Percentiles rank a stretch among this genome's conserved stretches.
phyloP scores from a whole-genome alignment of 1,140 invertebrate genomes.

The Gyrodactylus salaris region DNA sequence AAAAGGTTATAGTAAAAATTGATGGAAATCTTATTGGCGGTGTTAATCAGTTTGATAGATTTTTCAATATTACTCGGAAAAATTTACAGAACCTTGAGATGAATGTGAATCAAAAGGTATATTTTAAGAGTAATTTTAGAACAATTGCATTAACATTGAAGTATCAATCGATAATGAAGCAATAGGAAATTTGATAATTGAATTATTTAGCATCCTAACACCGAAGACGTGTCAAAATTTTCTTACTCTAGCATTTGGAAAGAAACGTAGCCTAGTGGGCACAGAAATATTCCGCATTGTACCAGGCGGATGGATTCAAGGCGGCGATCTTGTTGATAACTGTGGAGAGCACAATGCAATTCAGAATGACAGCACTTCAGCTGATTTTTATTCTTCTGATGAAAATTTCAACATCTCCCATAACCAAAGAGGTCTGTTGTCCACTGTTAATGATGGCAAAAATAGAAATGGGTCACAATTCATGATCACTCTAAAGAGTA shows the following conservation, averaged over 20 bases:
- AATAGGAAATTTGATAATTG: not conserved
- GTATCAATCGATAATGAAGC: not conserved
- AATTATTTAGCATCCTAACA: not conserved
- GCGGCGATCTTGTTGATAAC: no score
- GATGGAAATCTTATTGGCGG: not conserved
- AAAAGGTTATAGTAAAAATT: not conserved
- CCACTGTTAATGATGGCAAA: not conserved
- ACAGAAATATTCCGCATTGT: no score
- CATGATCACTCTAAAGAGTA: not conserved
- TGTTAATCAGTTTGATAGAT: no score
- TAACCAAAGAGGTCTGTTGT: not conserved
- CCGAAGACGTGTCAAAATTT: not conserved
- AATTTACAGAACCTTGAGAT: no score
- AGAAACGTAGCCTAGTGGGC: no score
- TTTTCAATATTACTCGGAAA: no score
- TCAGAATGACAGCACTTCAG: not conserved
- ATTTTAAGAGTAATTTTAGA: no score
- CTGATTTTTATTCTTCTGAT: not conserved
- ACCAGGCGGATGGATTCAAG: no score
- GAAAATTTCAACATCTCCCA: not conserved
- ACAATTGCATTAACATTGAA: not conserved
- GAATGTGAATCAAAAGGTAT: no score
- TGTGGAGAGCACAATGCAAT: no score
- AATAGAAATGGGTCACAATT: not conserved
- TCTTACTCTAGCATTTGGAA: no score